phyloP scores from a whole-genome alignment of 2,888 invertebrate species.

The Sussaba pulchella region DNA sequence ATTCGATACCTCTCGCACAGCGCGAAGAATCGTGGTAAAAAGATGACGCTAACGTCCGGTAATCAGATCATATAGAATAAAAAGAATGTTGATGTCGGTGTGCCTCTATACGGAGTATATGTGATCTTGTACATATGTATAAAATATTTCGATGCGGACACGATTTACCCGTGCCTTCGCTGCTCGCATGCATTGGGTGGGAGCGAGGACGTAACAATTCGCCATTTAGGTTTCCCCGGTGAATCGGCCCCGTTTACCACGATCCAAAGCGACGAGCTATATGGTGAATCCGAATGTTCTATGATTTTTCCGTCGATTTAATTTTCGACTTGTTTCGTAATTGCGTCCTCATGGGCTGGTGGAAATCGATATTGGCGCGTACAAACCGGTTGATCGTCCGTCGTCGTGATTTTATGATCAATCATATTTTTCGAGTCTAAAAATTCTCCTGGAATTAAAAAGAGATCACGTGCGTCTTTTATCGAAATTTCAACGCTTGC shows the following conservation, averaged over 20 bases:
- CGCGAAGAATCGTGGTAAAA: too few species aligned
- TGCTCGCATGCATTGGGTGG: too few species aligned
- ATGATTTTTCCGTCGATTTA: constrained; percentile 13
- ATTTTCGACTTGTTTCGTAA: constrained; percentile 43
- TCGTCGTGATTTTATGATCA: neutral
- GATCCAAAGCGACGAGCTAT: constrained; percentile 42
- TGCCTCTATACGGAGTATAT: too few species aligned
- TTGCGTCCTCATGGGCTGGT: constrained; percentile 40
- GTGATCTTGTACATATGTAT: too few species aligned
- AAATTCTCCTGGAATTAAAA: neutral
- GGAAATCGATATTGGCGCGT: constrained; percentile 36
- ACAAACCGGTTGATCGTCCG: constrained; percentile 35
- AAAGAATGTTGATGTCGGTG: too few species aligned
- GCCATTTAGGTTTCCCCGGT: constrained; percentile 38
- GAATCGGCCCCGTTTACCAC: constrained; percentile 45
- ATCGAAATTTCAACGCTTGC: neutral
- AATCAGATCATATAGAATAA: too few species aligned
- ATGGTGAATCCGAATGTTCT: constrained; percentile 35
- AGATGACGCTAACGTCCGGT: constrained; percentile 2
- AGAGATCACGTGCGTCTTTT: neutral
- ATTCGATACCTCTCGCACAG: too few species aligned
- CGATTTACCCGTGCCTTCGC: too few species aligned
- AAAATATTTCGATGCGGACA: too few species aligned
- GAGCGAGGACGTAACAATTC: too few species aligned
- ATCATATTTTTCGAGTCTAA: constrained; percentile 21